Evolutionary conservation across 2,113 vertebrate genomes (phyloP).

Genomic region (Arenaria interpres): DNA sequence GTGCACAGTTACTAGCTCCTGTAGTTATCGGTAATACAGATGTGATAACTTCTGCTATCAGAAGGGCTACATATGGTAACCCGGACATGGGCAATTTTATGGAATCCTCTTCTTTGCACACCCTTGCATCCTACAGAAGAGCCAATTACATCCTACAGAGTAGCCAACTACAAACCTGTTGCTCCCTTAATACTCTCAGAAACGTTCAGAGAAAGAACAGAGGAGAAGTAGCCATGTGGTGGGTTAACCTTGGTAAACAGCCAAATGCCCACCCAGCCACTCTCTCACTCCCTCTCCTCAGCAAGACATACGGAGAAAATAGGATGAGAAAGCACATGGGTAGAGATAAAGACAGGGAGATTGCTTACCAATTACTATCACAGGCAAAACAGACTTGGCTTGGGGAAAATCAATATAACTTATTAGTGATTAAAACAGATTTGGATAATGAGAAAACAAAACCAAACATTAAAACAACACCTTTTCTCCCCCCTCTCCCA

Average conservation of each 20-base stretch:
- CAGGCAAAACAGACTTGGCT: not conserved
- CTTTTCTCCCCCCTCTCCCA: not conserved
- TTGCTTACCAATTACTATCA: not conserved
- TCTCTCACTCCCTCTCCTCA: not conserved
- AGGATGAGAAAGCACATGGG: not conserved
- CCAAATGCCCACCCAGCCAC: not conserved
- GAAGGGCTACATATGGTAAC: not conserved
- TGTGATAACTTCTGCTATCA: not conserved
- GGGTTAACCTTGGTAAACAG: not conserved
- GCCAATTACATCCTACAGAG: not conserved
- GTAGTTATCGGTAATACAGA: not conserved
- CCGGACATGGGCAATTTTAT: not conserved
- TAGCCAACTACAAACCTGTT: not conserved
- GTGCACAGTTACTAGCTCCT: not conserved
- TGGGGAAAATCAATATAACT: not conserved
- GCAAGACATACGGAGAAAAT: not conserved
- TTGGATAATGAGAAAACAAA: slow-evolving; percentile 6
- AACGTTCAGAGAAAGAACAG: not conserved
- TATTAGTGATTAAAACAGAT: slow-evolving; percentile 14
- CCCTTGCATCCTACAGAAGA: not conserved
- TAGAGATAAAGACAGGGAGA: not conserved
- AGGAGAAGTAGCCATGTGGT: not conserved
- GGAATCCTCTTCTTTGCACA: not conserved
- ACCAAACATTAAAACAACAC: not conserved
- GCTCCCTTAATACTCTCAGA: not conserved